Base-by-base conservation (phyloP, 2,113 vertebrate species). In the Mastomys natalensis region DNA sequence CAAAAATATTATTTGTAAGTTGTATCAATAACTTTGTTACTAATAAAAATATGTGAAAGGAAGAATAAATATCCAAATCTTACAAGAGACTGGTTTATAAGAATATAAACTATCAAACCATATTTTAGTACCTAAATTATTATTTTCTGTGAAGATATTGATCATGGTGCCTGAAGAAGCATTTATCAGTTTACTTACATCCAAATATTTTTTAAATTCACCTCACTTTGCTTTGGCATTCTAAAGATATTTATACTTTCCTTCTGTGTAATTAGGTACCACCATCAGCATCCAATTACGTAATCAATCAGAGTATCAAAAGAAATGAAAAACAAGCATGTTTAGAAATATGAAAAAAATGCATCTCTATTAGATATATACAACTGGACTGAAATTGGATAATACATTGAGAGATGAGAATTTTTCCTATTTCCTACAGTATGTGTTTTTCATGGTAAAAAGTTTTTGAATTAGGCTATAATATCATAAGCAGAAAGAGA, bases 401-500 rank as follows among this genome's bases (percentile, higher is more conserved):
- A 97, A 94, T 89, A 15, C 88, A 48, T 58, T 97, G 55, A 95
- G 43, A 96, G 95, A 96, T 66, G 95, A 95, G 21, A 87, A 48
- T 78, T 98, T 96, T 92, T 45, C n/a, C 77, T 90, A 93, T 96
- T 97, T 96, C 70, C 72, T 97, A 34, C 66, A 92, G 37, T 96
- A 92, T 91, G 73, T 89, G 85, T 96, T 97, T 98, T 98, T 98
- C 95, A 90, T 92, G 82, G 95, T 55, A 97, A 98, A 97, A 98
- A 87, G 66, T 53, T 95, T 97, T 97, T 97, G 87, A 97, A 98
- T 97, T 97, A 93, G 51, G 8, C 4, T 96, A 64, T 80, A 95
- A 96, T 96, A 93, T 51, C 77, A 94, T 73, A 90, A 97, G 53
- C 43, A 94, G 95, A 96, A 96, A 86, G 1, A 91, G 31, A 95